Evolutionary conservation across 2,797 vertebrate genomes (phyloP).

Genomic region (Enteromius afrohamiltoni): DNA sequence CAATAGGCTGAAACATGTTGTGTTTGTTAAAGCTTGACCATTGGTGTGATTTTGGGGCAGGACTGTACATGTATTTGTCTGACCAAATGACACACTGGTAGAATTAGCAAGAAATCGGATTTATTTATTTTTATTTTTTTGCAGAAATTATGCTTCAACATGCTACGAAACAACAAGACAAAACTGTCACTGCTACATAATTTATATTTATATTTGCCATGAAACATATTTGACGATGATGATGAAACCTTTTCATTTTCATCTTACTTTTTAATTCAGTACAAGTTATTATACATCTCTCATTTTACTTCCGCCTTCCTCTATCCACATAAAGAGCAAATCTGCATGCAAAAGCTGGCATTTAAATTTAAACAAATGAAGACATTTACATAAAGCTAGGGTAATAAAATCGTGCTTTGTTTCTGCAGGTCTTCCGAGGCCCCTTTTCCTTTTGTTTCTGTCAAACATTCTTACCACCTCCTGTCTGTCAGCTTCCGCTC

Average conservation of each 20-base stretch:
- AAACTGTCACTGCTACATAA: neutral
- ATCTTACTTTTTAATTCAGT: constrained; percentile 11
- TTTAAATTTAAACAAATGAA: constrained; percentile 51
- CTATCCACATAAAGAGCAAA: neutral
- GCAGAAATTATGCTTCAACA: too few species aligned
- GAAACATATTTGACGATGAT: neutral
- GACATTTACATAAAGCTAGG: constrained; percentile 53
- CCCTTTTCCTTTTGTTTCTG: constrained; percentile 29
- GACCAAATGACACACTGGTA: neutral
- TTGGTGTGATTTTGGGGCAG: neutral
- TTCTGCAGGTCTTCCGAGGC: constrained; percentile 16
- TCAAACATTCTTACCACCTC: constrained; percentile 42
- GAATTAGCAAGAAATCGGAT: neutral
- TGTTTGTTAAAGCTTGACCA: neutral
- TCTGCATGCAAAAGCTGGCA: constrained; percentile 47
- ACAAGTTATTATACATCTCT: neutral
- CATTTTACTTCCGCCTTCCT: neutral
- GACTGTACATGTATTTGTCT: neutral
- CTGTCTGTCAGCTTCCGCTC: constrained; percentile 52
- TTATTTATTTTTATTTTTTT: neutral
- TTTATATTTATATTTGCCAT: neutral
- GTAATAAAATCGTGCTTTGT: constrained; percentile 37
- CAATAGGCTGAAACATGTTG: neutral
- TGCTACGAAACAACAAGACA: too few species aligned
- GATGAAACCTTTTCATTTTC: neutral